phyloP scores from a whole-genome alignment of 92 coral and sea anemone species.

The Siderastrea radians region DNA sequence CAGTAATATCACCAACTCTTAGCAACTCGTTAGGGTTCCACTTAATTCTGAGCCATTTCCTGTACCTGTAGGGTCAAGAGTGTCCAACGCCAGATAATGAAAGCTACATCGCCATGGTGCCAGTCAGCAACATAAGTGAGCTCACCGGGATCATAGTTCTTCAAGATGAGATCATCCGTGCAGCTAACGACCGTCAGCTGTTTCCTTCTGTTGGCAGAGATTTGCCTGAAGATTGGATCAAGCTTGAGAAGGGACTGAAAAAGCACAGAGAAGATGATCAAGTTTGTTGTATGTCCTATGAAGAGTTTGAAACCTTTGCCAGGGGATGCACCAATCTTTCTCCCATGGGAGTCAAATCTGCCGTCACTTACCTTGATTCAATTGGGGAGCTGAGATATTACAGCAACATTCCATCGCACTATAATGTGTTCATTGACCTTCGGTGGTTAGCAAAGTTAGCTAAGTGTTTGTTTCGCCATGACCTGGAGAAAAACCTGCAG shows the following conservation, averaged over 20 bases:
- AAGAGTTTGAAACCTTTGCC: slow-evolving; percentile 75
- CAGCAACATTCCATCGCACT: slow-evolving; percentile 52
- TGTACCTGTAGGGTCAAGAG: neutral
- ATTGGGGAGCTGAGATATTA: slow-evolving; percentile 83
- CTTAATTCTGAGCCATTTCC: neutral
- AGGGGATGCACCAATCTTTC: slow-evolving; percentile 42
- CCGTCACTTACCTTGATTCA: slow-evolving; percentile 76
- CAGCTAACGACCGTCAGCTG: slow-evolving; percentile 74
- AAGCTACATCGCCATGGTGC: slow-evolving; percentile 70
- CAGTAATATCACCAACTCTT: neutral
- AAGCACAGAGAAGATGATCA: slow-evolving; percentile 33
- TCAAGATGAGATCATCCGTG: slow-evolving; percentile 78
- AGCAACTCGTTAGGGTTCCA: too few species aligned
- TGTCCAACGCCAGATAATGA: neutral
- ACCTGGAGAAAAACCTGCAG: slow-evolving; percentile 56
- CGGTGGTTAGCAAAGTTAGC: slow-evolving; percentile 83
- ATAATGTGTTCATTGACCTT: slow-evolving; percentile 85
- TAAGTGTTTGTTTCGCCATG: slow-evolving; percentile 89
- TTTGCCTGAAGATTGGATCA: slow-evolving; percentile 88
- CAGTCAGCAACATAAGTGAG: slow-evolving; percentile 82
- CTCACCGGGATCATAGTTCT: slow-evolving; percentile 74
- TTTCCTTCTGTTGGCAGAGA: slow-evolving; percentile 83
- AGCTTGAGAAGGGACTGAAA: slow-evolving; percentile 70
- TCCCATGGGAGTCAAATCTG: slow-evolving; percentile 67
- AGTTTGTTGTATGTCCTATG: slow-evolving; percentile 79